These are phyloP conservation scores for Dioctria linearis DNA, from an alignment of 2,888 invertebrate species.

Conservation along the genomic window DNA sequence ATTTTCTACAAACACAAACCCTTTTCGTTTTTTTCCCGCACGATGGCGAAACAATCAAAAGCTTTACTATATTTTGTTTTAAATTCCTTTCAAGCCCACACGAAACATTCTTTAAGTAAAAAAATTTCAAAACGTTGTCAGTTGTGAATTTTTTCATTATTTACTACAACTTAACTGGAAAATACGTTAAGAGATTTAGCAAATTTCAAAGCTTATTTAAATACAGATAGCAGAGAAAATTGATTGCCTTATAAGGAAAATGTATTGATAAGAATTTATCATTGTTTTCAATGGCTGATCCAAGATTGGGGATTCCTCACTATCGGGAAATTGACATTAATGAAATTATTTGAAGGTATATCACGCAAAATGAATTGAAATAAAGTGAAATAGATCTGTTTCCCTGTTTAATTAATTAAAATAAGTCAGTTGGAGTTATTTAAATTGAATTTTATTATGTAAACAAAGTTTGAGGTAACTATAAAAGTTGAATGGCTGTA, in stretches of 20 bases:
- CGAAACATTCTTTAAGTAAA: conserved; percentile 31
- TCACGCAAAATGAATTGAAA: conserved; percentile 59
- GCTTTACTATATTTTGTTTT: too few species aligned
- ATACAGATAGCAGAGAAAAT: too few species aligned
- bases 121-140: conserved; percentile 15
- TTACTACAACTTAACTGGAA: conserved; percentile 1
- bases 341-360: conserved; percentile 83
- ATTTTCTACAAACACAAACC: too few species aligned
- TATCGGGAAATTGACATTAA: conserved; percentile 79
- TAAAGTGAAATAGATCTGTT: conserved; percentile 32
- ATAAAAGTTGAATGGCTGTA: background rate
- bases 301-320: conserved; percentile 26
- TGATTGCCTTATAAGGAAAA: background rate
- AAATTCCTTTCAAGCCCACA: background rate
- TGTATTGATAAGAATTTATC: background rate
- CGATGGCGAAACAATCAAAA: too few species aligned
- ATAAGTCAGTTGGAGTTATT: too few species aligned
- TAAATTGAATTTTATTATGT: conserved; percentile 50
- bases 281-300: conserved; percentile 52
- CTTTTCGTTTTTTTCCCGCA: too few species aligned
- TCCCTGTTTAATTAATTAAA: background rate
- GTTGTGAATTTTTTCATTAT: conserved; percentile 25
- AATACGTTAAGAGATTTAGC: too few species aligned
- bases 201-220: too few species aligned
- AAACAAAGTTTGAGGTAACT: conserved; percentile 57